A percentile compares a stretch with the other conserved stretches of the same genome.
Conservation (phyloP, 2,888 invertebrate species). For the Eupeodes luniger region DNA sequence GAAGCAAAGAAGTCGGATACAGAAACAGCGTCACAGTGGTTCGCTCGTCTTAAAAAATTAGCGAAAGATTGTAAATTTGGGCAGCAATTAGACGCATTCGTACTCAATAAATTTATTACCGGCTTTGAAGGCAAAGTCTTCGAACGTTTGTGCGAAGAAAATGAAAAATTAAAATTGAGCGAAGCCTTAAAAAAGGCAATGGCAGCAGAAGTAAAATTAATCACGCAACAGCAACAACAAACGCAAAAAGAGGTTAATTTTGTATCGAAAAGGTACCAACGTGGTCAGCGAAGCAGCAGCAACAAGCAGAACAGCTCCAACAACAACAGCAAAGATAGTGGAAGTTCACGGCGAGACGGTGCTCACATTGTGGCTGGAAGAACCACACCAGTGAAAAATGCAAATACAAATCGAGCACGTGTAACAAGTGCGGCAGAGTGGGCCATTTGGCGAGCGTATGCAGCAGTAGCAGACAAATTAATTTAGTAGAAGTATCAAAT, state of each 20-base stretch:
- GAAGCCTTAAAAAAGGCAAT: conserved; percentile 9
- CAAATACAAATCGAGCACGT: too few species aligned
- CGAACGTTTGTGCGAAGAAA: conserved; percentile 11
- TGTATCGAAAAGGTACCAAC: conserved; percentile 21
- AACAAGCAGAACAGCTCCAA: background rate
- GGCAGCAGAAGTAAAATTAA: conserved; percentile 27
- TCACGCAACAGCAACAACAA: background rate
- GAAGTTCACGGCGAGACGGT: too few species aligned
- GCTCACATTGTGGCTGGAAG: too few species aligned
- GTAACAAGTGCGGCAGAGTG: too few species aligned
- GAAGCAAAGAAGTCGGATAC: background rate
- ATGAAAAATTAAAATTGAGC: conserved; percentile 12
- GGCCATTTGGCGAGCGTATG: too few species aligned
- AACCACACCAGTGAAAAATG: too few species aligned
- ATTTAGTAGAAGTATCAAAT: conserved; percentile 19
- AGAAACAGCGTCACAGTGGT: conserved; percentile 8
- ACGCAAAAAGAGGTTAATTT: conserved; percentile 30
- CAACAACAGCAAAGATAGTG: too few species aligned
- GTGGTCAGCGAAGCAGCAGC: conserved; percentile 9
- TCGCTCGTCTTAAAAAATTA: conserved; percentile 14
- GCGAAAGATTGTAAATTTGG: conserved; percentile 18
- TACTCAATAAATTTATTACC: background rate
- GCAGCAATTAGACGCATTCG: conserved; percentile 5
- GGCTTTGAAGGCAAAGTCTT: conserved; percentile 5
- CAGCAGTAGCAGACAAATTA: conserved; percentile 6